Evolutionary conservation across 2,797 vertebrate genomes (phyloP).

Genomic region (Xerus rutilus): DNA sequence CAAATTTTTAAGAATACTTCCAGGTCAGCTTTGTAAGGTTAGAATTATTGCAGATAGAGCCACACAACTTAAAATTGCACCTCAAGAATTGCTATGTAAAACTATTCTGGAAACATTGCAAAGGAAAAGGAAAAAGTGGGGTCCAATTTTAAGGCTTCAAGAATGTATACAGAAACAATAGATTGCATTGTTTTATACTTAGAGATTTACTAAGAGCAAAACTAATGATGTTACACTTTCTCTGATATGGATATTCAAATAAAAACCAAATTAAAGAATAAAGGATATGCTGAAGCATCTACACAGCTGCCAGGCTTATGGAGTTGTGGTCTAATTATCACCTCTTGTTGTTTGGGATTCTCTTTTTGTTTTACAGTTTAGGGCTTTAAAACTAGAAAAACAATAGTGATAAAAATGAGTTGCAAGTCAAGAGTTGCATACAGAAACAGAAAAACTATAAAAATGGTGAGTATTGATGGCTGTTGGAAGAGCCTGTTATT

Average conservation of each 20-base stretch:
- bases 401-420: constrained; percentile 29
- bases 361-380: background rate
- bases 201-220: constrained; percentile 35
- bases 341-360: background rate
- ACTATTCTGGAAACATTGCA: background rate
- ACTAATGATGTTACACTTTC: background rate
- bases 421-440: background rate
- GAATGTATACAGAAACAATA: background rate
- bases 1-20: constrained; percentile 1
- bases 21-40: background rate
- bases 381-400: background rate
- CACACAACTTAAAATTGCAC: background rate
- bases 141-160: background rate
- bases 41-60: background rate
- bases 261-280: background rate
- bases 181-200: background rate
- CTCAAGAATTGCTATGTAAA: background rate
- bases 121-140: background rate
- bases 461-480: background rate
- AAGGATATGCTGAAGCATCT: background rate
- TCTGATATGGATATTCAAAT: background rate
- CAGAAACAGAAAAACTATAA: background rate
- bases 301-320: background rate
- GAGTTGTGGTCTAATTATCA: background rate
- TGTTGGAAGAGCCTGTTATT: background rate